A percentile compares a stretch with the other conserved stretches of the same genome.
These are phyloP conservation scores for Drosophila suzukii DNA, from an alignment of 1,140 invertebrate species.

Conservation along the genomic window DNA sequence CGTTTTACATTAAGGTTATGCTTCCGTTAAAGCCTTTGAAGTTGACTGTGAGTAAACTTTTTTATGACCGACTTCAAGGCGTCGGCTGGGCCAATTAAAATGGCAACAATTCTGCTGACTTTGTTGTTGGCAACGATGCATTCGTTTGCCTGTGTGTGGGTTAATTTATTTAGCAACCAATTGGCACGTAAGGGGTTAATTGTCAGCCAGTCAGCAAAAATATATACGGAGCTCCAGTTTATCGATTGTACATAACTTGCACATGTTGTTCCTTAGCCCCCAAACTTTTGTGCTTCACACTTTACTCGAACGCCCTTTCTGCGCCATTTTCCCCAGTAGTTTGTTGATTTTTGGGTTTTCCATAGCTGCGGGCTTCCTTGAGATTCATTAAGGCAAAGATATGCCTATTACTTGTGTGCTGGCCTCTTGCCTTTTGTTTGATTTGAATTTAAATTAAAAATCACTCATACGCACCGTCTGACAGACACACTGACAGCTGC, in stretches of 20 bases:
- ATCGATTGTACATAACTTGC: conserved; percentile 71
- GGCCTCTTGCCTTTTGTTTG: conserved; percentile 29
- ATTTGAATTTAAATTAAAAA: conserved; percentile 70
- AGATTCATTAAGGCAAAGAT: conserved; percentile 5
- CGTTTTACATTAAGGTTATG: conserved; percentile 18
- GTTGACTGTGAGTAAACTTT: conserved; percentile 25
- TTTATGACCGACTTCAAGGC: conserved; percentile 44
- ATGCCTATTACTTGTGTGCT: conserved; percentile 15
- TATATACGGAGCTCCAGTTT: conserved; percentile 28
- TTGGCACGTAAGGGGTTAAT: conserved; percentile 80
- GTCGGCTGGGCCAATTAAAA: conserved; percentile 51
- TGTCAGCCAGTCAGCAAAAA: conserved; percentile 69
- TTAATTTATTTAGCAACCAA: conserved; percentile 70
- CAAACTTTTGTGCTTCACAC: conserved; percentile 49
- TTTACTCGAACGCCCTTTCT: conserved; percentile 66
- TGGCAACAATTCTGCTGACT: conserved; percentile 48
- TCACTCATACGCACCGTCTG: conserved; percentile 69
- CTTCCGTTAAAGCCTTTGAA: conserved; percentile 39
- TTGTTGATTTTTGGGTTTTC: conserved; percentile 42
- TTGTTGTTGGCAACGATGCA: conserved; percentile 26
- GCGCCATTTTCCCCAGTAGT: conserved; percentile 25
- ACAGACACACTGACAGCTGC: conserved; percentile 38
- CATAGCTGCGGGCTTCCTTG: conserved; percentile 43
- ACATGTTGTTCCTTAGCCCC: conserved; percentile 28
- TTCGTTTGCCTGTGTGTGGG: background rate